Base-by-base conservation (phyloP, 2,113 vertebrate genomes). In the Turdus rufiventris region DNA sequence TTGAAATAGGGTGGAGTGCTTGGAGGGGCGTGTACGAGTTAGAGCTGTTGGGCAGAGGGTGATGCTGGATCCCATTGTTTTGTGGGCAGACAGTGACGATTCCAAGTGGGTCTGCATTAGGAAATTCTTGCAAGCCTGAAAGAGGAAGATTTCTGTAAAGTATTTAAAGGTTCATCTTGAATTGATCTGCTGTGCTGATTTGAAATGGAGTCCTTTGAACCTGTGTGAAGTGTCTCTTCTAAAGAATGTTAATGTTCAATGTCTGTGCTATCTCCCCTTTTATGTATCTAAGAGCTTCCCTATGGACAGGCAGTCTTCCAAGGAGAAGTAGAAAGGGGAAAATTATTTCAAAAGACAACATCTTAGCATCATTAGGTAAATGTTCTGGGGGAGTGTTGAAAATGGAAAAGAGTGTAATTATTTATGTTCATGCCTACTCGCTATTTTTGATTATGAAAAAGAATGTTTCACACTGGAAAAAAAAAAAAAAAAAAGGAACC, bases 1-100 rank as follows among this genome's bases (percentile, higher is more conserved):
- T 13, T 5, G 72, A 21, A 60, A 33, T 0, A 4, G 91, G 54
- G 67, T 18, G 8, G 82, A 2, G 48, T 7, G 3, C 20, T 29
- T 2, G 70, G n/a, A 5, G 19, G 6, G 3, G 18, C 3, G 62
- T 19, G 78, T 6, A 74, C 15, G 14, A 7, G 6, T 12, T 12
- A 13, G 3, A 4, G 61, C 47, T 9, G 3, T 0, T 2, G 71
- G 67, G 47, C 36, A 10, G 40, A 25, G 47, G 54, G 12, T 25
- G 80, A 54, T 6, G 4, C 38, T 8, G 47, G 31, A 42, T 48
- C 89, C 63, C 72, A 31, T 79, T 73, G 87, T 82, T 73, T 36
- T 4, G 58, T n/a, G 78, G 85, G 96, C 74, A 28, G 62, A 79
- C 26, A 29, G 60, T 5, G 10, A 20, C 5, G 56, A 8, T 28